phyloP scores from a whole-genome alignment of 2,113 vertebrate genomes.

The Sphyrna mokarran region DNA sequence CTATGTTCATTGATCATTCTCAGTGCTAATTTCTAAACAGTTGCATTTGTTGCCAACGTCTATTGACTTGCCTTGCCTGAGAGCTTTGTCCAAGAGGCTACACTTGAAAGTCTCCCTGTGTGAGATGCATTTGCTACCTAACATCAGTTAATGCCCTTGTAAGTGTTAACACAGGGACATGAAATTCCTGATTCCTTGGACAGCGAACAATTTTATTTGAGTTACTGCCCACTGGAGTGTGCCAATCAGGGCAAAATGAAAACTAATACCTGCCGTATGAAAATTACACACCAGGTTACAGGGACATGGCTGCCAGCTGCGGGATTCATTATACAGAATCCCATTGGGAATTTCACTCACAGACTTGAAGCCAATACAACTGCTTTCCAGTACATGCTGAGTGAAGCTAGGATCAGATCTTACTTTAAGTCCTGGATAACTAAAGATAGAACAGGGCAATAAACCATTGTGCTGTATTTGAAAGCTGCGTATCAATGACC shows the following conservation, averaged over 20 bases:
- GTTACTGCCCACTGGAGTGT: not conserved
- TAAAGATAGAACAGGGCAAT: slow-evolving; percentile 59
- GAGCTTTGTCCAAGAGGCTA: not conserved
- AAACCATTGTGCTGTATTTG: slow-evolving; percentile 48
- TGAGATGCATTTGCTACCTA: not conserved
- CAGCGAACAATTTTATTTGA: not conserved
- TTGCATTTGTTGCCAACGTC: not conserved
- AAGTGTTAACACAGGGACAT: not conserved
- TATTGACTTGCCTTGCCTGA: not conserved
- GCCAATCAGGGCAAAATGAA: slow-evolving; percentile 23
- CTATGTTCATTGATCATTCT: not conserved
- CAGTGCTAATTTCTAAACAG: too few species aligned
- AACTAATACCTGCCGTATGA: slow-evolving; percentile 42
- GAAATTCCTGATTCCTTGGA: slow-evolving; percentile 23
- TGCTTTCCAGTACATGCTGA: slow-evolving; percentile 44
- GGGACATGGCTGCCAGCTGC: slow-evolving; percentile 49
- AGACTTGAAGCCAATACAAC: slow-evolving; percentile 44
- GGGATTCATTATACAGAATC: slow-evolving; percentile 36
- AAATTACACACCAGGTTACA: slow-evolving; percentile 41
- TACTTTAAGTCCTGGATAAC: slow-evolving; percentile 45
- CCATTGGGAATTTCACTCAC: slow-evolving; percentile 42
- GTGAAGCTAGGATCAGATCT: slow-evolving; percentile 52
- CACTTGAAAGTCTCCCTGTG: not conserved
- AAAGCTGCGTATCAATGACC: not conserved
- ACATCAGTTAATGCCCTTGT: not conserved